Evolutionary conservation across 2,797 vertebrate genomes (phyloP).

Genomic region (Chloroceryle inda): DNA sequence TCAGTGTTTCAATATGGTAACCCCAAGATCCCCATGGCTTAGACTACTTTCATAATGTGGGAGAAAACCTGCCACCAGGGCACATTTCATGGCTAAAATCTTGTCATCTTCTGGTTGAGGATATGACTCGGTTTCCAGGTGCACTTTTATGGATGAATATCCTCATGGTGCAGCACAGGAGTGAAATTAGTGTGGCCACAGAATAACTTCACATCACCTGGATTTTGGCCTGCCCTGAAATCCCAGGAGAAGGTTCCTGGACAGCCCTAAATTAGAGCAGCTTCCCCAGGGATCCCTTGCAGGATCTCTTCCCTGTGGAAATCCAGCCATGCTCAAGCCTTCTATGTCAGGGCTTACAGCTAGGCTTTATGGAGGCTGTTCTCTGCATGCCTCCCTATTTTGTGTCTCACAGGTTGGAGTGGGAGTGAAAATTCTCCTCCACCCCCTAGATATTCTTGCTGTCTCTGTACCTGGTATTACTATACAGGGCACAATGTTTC

Average conservation of each 20-base stretch:
- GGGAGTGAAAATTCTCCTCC: slow-evolving; percentile 29
- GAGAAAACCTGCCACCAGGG: neutral
- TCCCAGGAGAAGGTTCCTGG: neutral
- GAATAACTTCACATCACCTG: neutral
- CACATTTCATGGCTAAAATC: neutral
- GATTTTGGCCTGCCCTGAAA: neutral
- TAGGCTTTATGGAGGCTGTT: slow-evolving; percentile 33
- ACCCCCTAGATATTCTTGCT: neutral
- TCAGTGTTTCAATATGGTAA: neutral
- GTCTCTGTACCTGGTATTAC: neutral
- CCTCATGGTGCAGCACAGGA: neutral
- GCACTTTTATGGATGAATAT: neutral
- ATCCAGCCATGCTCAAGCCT: slow-evolving; percentile 1
- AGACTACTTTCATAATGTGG: neutral
- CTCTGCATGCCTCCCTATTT: slow-evolving; percentile 41
- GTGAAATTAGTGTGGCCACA: neutral
- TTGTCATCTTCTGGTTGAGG: neutral
- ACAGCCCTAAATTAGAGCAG: neutral
- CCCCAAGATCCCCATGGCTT: neutral
- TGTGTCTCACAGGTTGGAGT: neutral
- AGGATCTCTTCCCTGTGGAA: slow-evolving; percentile 16
- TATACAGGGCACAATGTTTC: neutral
- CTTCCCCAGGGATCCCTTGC: neutral
- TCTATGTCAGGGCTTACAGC: slow-evolving; percentile 50
- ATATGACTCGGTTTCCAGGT: neutral